Evolutionary conservation across 2,113 vertebrate species (phyloP), one percentile per base, ranked within the genome.

Genomic region (Gopherus evgoodei): DNA sequence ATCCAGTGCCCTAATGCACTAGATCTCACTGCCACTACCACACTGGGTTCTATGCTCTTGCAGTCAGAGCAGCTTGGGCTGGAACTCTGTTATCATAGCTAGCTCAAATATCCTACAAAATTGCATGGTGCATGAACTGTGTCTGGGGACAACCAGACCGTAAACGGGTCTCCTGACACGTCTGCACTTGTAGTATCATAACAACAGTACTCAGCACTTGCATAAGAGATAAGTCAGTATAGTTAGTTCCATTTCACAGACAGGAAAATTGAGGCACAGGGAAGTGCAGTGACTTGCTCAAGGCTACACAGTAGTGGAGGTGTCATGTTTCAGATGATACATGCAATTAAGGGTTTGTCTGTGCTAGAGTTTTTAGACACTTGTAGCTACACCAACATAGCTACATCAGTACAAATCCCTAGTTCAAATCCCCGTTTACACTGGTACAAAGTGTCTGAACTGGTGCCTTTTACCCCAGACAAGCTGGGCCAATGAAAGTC

Each of bases 271-370:
- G 53, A 31, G 86, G 76, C 78, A 1, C 11, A 2, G 35, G 5
- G 2, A n/a, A 17, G 56, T 89, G 44, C 49, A 81, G 8, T 3
- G 21, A 87, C 17, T 38, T 42, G 47, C 65, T 88, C 31, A 17
- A 24, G 42, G 82, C 84, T 72, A 6, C 1, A 0, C 4, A 0
- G 31, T 91, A 44, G 52, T 83, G 21, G 12, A 24, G 22, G 27
- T 75, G 53, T 53, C 62, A 56, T 83, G 62, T 93, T 95, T 81
- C 47, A 75, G 17, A 16, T 1, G 2, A 10, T 31, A n/a, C 35
- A 12, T 57, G 54, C 90, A 93, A 90, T 54, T 59, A 47, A 91
- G 72, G 3, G 84, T 69, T 75, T 91, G 22, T 65, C 91, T 83
- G 62, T 19, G 11, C 1, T 47, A 52, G 14, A 76, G 88, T 91